These are phyloP conservation scores for Lepidocyrtoides sp. DNA, from an alignment of 2,888 invertebrate species.

Conservation along the genomic window DNA sequence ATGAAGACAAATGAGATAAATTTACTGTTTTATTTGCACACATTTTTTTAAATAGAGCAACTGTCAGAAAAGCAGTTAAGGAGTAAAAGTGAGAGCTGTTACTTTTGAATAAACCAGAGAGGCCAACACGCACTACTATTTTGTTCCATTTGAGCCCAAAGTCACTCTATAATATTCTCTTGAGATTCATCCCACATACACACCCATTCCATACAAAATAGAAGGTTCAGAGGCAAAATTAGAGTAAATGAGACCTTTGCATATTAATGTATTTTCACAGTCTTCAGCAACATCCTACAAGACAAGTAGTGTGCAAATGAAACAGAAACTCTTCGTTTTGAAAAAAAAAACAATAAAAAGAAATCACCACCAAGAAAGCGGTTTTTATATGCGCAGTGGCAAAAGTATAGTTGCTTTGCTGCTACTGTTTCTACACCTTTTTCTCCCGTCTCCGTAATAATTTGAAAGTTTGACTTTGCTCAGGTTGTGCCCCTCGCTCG, in stretches of 20 bases:
- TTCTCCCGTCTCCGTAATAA: slow-evolving; percentile 5
- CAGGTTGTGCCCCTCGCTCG: neutral
- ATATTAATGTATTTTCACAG: slow-evolving; percentile 27
- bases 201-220: neutral
- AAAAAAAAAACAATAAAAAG: neutral
- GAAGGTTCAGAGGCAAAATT: neutral
- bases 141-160: neutral
- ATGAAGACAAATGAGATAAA: neutral
- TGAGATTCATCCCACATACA: slow-evolving; percentile 12
- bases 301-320: neutral
- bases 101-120: neutral
- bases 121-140: neutral
- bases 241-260: slow-evolving; percentile 29
- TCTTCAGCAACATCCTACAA: neutral
- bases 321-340: neutral
- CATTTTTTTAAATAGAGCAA: too few relatives aligned
- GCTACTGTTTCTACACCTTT: neutral
- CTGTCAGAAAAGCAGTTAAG: neutral
- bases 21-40: too few relatives aligned
- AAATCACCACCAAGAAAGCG: neutral
- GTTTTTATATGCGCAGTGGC: neutral
- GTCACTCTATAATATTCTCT: slow-evolving; percentile 3
- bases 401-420: neutral
- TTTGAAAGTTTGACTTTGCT: slow-evolving; percentile 12
- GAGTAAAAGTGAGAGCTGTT: neutral